Evolutionary conservation across 2,888 invertebrate species (phyloP), one percentile per base, ranked within the genome.

Genomic region (Protula sp.): DNA sequence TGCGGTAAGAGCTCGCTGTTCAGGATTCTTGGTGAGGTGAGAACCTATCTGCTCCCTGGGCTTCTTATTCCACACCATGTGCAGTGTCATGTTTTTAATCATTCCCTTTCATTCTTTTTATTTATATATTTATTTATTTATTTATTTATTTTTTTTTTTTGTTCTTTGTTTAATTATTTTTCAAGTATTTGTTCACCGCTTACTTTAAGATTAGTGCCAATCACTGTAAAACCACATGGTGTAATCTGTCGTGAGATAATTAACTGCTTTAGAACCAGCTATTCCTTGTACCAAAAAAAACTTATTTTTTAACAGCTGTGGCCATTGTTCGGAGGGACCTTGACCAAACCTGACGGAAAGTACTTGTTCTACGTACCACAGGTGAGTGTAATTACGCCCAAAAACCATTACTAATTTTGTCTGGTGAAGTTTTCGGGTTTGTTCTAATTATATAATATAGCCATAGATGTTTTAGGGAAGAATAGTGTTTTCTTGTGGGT

Each of bases 1-100:
- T 94, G 97, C 81, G 98, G 98, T 54, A 99, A 99, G 82, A 94
- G 94, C 57, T 97, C 95, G 0, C 85, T 99, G 73, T 99, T 99
- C 85, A 86, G 98, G 60, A 90, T 95, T 74, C 86, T 99, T 19
- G 98, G 98, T 51, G 97, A 94, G 81, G 86, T 86, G 66, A 71
- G 68, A 19, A 14, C 38, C 9, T 19, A 38, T 38, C 19, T 38
- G 38, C 38, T n/a, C n/a, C n/a, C n/a, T n/a, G n/a, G 38, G 38
- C 19, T 38, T 38, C 9, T 19, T 14, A 38, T 38, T 9, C 19
- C 38, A 38, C 38, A 38, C 38, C 38, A 38, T 38, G 38, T 38
- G 9, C 19, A 38, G 9, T 38, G 9, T 38, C 38, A 38, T 38
- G 38, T 38, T 38, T 38, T 38, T 9, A 14, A 38, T 38, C 19